phyloP scores from a whole-genome alignment of 2,113 vertebrate genomes.

The Charina bottae region DNA sequence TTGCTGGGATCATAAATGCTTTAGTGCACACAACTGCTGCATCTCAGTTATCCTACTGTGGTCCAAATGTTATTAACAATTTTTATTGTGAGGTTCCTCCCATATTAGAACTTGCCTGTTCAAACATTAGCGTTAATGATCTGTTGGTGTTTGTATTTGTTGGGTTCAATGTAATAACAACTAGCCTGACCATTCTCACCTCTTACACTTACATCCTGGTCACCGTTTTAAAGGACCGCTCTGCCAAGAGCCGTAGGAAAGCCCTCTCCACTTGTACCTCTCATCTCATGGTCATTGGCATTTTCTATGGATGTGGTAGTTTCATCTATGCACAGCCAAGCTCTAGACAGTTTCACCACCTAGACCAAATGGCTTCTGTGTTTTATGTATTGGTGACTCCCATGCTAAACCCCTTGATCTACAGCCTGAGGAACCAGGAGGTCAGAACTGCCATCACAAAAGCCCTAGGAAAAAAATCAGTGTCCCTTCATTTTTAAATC shows the following conservation, averaged over 20 bases:
- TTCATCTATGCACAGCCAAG: neutral
- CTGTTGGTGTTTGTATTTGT: neutral
- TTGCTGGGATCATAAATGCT: neutral
- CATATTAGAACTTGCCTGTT: conserved; percentile 2
- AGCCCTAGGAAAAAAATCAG: too few species aligned
- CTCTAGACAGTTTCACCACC: neutral
- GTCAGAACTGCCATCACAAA: neutral
- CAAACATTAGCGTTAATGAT: neutral
- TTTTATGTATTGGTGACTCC: conserved; percentile 15
- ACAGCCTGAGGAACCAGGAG: conserved; percentile 9
- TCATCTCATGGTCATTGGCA: neutral
- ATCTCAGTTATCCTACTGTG: conserved; percentile 25
- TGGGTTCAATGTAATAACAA: neutral
- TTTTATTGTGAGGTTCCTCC: conserved; percentile 22
- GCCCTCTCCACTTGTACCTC: conserved; percentile 9
- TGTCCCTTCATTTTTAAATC: too few species aligned
- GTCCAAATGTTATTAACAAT: neutral
- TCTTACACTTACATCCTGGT: neutral
- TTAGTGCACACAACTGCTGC: conserved; percentile 8
- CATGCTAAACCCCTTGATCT: conserved; percentile 17
- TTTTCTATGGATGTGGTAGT: neutral
- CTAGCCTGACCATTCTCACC: neutral
- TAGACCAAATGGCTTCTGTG: conserved; percentile 2
- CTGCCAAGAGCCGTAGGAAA: neutral
- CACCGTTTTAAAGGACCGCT: neutral